Evolutionary conservation across 2,888 invertebrate genomes (phyloP).

Genomic region (Noctua pronuba): DNA sequence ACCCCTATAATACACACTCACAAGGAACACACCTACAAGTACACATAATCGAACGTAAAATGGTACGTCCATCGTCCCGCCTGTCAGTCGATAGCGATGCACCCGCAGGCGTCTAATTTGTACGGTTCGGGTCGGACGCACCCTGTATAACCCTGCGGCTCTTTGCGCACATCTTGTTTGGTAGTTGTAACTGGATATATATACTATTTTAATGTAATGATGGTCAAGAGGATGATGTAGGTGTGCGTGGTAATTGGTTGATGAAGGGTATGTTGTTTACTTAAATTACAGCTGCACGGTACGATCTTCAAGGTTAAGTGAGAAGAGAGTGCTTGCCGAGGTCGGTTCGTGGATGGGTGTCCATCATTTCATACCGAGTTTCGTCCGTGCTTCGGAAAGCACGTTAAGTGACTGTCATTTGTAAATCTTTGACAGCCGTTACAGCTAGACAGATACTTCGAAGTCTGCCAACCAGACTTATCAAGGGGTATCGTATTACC

Average conservation of each 20-base stretch:
- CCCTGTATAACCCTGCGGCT: slow-evolving; percentile 23
- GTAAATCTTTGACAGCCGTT: too few relatives aligned
- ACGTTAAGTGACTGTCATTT: too few relatives aligned
- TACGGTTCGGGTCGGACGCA: slow-evolving; percentile 5
- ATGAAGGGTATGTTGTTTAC: neutral
- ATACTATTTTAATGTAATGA: slow-evolving; percentile 40
- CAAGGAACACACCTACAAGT: neutral
- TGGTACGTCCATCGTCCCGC: slow-evolving; percentile 4
- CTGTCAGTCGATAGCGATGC: slow-evolving; percentile 28
- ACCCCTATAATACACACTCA: neutral
- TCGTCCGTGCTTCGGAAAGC: too few relatives aligned
- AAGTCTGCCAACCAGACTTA: too few relatives aligned
- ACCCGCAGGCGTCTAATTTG: slow-evolving; percentile 53
- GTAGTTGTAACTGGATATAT: slow-evolving; percentile 33
- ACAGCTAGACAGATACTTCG: too few relatives aligned
- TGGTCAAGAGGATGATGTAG: slow-evolving; percentile 22
- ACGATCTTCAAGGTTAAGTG: too few relatives aligned
- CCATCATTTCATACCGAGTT: too few relatives aligned
- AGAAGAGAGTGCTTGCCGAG: too few relatives aligned
- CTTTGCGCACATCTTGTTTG: slow-evolving; percentile 31
- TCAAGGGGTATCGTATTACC: too few relatives aligned
- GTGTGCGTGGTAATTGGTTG: neutral
- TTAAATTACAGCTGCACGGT: too few relatives aligned
- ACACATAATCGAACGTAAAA: slow-evolving; percentile 14
- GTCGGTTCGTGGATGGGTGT: too few relatives aligned